A percentile compares a stretch with the other conserved stretches of the same genome.
Evolutionary conservation across 64 coral and sea anemone species (phyloP).

Genomic region (Porites lutea): DNA sequence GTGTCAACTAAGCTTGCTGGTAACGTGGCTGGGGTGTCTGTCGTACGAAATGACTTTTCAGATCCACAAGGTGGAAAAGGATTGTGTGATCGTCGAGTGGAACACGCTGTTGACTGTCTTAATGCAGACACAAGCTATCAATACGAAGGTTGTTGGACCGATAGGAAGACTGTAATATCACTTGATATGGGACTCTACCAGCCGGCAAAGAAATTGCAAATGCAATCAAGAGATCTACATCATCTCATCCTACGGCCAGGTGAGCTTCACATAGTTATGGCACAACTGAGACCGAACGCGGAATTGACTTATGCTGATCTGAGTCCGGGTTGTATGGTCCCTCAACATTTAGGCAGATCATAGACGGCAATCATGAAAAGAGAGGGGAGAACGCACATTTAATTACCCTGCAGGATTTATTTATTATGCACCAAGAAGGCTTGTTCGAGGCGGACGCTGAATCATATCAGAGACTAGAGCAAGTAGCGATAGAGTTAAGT

Average conservation of each 20-base stretch:
- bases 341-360: conserved; percentile 55
- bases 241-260: conserved; percentile 30
- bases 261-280: conserved; percentile 59
- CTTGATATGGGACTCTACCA: conserved; percentile 39
- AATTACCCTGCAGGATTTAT: conserved; percentile 46
- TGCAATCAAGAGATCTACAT: background rate
- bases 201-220: conserved; percentile 40
- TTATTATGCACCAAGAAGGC: conserved; percentile 6
- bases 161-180: conserved; percentile 30
- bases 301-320: conserved; percentile 65
- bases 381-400: conserved; percentile 31
- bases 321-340: conserved; percentile 67
- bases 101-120: conserved; percentile 15
- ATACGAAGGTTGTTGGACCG: conserved; percentile 8
- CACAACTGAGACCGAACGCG: conserved; percentile 39
- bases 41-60: too few species aligned
- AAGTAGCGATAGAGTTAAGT: conserved; percentile 21
- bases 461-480: conserved; percentile 19
- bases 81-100: background rate
- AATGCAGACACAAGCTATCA: conserved; percentile 46
- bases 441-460: conserved; percentile 41
- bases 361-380: conserved; percentile 43
- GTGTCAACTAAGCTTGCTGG: too few species aligned
- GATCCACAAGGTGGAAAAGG: too few species aligned
- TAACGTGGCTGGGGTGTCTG: too few species aligned